Conservation (phyloP, 2,797 vertebrate species). For the Enoplosus armatus region DNA sequence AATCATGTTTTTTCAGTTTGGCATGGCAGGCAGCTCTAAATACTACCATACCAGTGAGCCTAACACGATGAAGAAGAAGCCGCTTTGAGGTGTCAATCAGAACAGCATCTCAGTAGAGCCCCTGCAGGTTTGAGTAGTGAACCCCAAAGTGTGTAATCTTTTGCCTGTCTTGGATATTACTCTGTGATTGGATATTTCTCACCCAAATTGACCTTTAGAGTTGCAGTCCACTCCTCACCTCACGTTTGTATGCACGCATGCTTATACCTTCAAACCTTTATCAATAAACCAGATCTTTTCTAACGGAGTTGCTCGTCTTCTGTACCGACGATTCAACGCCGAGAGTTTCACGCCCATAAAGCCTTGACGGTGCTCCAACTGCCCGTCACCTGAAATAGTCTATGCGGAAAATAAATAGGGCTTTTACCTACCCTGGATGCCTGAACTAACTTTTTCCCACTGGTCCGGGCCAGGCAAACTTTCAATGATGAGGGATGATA, state of each 20-base stretch:
- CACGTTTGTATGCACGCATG: not conserved
- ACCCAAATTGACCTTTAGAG: no score
- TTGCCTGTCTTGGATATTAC: no score
- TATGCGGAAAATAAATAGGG: not conserved
- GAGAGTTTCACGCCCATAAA: not conserved
- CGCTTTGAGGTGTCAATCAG: no score
- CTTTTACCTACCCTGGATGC: not conserved
- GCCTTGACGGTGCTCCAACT: not conserved
- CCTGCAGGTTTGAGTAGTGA: no score
- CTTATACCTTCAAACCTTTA: not conserved
- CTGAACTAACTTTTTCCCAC: not conserved
- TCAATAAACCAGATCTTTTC: not conserved
- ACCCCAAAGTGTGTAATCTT: no score
- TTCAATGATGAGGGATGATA: not conserved
- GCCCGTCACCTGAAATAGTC: not conserved
- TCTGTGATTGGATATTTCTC: not conserved
- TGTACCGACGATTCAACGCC: not conserved
- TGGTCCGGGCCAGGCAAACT: not conserved
- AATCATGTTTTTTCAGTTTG: no score
- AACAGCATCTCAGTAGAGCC: no score
- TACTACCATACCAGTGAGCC: no score
- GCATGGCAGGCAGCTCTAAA: no score
- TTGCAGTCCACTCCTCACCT: not conserved
- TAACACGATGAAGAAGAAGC: no score
- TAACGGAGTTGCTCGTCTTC: not conserved